Evolutionary conservation across 92 coral and sea anemone genomes (phyloP).

Genomic region (Blastomussa wellsi): DNA sequence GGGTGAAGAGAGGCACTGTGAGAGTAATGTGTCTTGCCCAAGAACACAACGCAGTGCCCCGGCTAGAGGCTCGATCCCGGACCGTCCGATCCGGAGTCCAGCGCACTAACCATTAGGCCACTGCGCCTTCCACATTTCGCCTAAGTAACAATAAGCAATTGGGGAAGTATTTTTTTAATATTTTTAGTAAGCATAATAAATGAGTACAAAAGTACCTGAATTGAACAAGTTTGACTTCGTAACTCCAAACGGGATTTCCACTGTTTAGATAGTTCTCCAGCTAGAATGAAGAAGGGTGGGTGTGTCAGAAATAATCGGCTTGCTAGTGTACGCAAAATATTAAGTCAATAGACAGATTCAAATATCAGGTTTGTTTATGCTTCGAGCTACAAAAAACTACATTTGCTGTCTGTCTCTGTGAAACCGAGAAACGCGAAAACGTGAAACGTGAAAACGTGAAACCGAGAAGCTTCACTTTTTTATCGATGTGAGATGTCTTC

Average conservation of each 20-base stretch:
- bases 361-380: neutral
- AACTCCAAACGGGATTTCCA: slow-evolving; percentile 9
- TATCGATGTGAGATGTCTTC: neutral
- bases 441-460: too few species aligned
- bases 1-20: too few species aligned
- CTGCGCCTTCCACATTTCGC: too few species aligned
- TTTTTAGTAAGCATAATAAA: neutral
- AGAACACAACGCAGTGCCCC: too few species aligned
- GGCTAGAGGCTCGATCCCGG: too few species aligned
- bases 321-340: neutral
- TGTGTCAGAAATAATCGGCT: neutral
- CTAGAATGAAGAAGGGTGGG: neutral
- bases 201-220: slow-evolving; percentile 23
- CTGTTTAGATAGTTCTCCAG: slow-evolving; percentile 32
- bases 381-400: neutral
- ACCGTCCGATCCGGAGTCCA: too few species aligned
- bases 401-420: neutral
- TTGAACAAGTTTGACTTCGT: slow-evolving; percentile 8
- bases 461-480: neutral
- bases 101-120: too few species aligned
- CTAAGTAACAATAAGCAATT: too few species aligned
- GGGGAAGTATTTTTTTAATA: too few species aligned
- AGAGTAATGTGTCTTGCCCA: too few species aligned
- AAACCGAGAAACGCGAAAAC: neutral
- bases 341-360: neutral